Base-by-base conservation (phyloP, 2,797 vertebrate genomes). In the Poeciliopsis paucimaculata region DNA sequence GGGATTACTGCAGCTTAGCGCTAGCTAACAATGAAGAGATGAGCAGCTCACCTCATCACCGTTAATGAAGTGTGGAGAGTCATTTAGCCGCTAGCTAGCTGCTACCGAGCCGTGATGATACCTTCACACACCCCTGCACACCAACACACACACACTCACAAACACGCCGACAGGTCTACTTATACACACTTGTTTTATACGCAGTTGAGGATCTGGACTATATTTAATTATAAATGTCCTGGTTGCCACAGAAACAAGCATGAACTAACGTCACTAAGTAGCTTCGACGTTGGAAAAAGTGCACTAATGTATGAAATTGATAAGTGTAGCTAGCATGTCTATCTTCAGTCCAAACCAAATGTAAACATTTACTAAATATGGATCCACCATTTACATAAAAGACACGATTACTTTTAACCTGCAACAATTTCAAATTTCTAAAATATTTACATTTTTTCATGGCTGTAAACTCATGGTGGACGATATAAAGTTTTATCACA, bases 1-100 rank as follows among this genome's bases (percentile, higher is more conserved):
- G 97, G 98, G 98, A 98, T 99, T 98, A 99, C 97, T 96, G 97
- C 97, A 98, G 98, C 95, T 99, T 99, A 99, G 96, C 96, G 96
- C 86, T 57, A 87, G 96, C 96, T 98, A 97, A 99, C 98, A 99
- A 99, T 98, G 96, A 97, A 95, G 89, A 97, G 97, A 98, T 97
- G 97, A 98, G 97, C 96, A 96, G 96, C 97, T 97, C 96, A 96
- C 97, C 97, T 98, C 97, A 97, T 98, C 96, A 96, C 96, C 95
- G 89, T 93, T 99, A 99, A 99, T 99, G 98, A 99, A 98, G 98
- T 98, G 97, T 97, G 96, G 97, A 96, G 97, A 98, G 97, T 97
- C 96, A 97, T 97, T 98, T 98, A 97, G 96, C 97, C 15, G 84
- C 89, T 86, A 93, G 97, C 96, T 97, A 96, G 88, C 88, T 91